Evolutionary conservation across 2,888 invertebrate species (phyloP), one percentile per base, ranked within the genome.

Genomic region (Empis stercorea): DNA sequence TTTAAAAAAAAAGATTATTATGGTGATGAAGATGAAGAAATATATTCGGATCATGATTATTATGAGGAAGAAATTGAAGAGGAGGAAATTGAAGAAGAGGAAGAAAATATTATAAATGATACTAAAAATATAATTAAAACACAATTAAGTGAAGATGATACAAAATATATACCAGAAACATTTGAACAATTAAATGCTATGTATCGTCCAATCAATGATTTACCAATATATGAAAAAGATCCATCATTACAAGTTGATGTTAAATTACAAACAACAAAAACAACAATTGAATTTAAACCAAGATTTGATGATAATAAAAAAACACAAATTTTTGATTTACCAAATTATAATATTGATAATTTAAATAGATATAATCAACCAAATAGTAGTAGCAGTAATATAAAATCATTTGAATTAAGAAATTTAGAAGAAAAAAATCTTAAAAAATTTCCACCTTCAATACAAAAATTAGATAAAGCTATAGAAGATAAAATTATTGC

Each of bases 101-200:
- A 54, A 23, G 51, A 55, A 48, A 52, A 48, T 14, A 56, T 56
- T 36, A 56, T 55, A 20, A 49, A 42, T 46, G 50, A 50, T 30
- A 43, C 43, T 20, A 54, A 46, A 59, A 23, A 49, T 52, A 4
- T 58, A 60, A 49, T 54, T 58, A 9, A 53, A 54, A 13, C 16
- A 27, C 14, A 14, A 40, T n/a, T 11, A 56, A 57, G 16, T 50
- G 61, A 62, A 14, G 65, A 67, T 37, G 64, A 58, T 51, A 41
- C 55, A 15, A 56, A 56, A 46, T 65, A 64, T 54, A 53, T 57
- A 30, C 63, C 63, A 0, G 61, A 62, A 49, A 64, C 63, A 3
- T 68, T 66, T 49, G 65, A 68, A 52, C 58, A 66, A 47, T 57
- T 67, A 6, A 63, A 61, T 42, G 57, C 59, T 43, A 57, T 64